phyloP scores from a whole-genome alignment of 2,888 invertebrate species.

The Meandrusa payeni region DNA sequence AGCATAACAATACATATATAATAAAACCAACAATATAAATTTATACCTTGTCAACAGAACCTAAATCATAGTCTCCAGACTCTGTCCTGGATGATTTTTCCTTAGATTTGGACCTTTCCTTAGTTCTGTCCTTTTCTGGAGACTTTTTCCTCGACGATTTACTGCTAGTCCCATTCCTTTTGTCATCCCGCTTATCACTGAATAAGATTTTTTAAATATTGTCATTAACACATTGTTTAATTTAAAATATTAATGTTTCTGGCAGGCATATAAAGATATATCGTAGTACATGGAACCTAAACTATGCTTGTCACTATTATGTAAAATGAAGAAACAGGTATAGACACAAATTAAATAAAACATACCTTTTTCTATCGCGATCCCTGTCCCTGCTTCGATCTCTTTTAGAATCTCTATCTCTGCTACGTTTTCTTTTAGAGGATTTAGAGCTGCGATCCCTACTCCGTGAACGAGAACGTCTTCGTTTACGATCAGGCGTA shows the following conservation, averaged over 20 bases:
- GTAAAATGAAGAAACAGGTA: no score
- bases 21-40: no score
- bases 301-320: no score
- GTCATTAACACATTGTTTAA: conserved; percentile 8
- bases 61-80: conserved; percentile 85
- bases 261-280: not conserved
- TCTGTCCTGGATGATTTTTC: conserved; percentile 81
- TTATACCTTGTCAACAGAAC: conserved; percentile 89
- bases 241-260: no score
- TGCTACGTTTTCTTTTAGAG: conserved; percentile 82
- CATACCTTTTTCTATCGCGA: conserved; percentile 65
- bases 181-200: conserved; percentile 83
- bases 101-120: conserved; percentile 78
- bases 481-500: conserved; percentile 78
- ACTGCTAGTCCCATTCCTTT: conserved; percentile 80
- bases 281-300: not conserved
- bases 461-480: conserved; percentile 81
- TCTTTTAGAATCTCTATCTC: conserved; percentile 82
- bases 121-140: conserved; percentile 64
- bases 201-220: not conserved
- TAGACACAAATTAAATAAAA: conserved; percentile 11
- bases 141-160: conserved; percentile 80
- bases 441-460: conserved; percentile 82
- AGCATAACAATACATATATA: no score
- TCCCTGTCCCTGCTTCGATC: conserved; percentile 75